Evolutionary conservation across 35 echinoderm and acorn worm genomes (phyloP).

Genomic region (Nesometra sesokonis): DNA sequence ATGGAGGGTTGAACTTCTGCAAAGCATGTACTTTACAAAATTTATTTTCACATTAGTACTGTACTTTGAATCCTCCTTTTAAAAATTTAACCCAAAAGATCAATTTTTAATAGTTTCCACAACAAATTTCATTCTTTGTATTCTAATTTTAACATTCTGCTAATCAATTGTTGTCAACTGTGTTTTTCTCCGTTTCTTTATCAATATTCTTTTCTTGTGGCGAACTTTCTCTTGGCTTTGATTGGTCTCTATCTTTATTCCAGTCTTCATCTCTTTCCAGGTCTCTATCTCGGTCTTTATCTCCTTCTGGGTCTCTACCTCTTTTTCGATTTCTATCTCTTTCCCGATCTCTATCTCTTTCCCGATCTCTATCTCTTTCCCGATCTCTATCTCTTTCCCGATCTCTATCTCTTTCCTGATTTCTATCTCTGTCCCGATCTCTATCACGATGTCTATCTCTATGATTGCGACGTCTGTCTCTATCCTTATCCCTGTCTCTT

Average conservation of each 20-base stretch:
- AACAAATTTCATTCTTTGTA: too few species aligned
- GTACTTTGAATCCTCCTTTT: too few species aligned
- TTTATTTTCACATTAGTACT: too few species aligned
- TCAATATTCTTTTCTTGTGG: too few species aligned
- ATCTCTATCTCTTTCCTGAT: neutral
- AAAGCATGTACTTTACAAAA: too few species aligned
- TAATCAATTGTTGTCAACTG: too few species aligned
- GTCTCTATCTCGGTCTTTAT: neutral
- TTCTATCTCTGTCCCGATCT: neutral
- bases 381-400: neutral
- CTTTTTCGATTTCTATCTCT: constrained; percentile 11
- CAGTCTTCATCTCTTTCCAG: neutral
- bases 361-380: constrained; percentile 13
- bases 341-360: constrained; percentile 15
- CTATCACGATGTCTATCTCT: neutral
- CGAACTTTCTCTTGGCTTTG: too few species aligned
- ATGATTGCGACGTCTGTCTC: neutral
- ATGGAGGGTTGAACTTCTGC: too few species aligned
- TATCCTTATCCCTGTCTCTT: neutral
- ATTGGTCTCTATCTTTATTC: neutral
- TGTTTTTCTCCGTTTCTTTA: too few species aligned
- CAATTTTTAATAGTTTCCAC: too few species aligned
- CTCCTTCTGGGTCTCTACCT: neutral
- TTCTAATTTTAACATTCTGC: too few species aligned
- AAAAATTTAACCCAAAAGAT: too few species aligned